Base-by-base conservation (phyloP, 2,797 vertebrate species). In the Eulemur mongoz region DNA sequence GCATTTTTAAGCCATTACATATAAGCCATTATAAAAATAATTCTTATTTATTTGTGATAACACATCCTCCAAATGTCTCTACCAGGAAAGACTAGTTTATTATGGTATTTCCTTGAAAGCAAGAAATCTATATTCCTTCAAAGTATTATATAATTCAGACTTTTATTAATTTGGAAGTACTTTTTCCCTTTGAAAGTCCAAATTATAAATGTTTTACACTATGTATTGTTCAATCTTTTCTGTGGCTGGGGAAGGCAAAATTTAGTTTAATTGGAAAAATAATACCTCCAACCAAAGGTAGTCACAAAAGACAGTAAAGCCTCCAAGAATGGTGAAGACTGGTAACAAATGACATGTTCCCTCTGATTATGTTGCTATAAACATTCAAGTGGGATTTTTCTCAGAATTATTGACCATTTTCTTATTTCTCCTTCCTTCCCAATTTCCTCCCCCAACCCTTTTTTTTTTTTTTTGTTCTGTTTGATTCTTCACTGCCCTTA, bases 241-340 rank as follows among this genome's bases (percentile, higher is more conserved):
- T 86, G 2, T 86, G 79, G 43, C 61, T 65, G 4, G 45, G 35
- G 32, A 79, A 92, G 45, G 63, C 45, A 95, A 85, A 40, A 61
- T 93, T 95, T 94, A 89, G n/a, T 87, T 89, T 84, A 65, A n/a
- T 72, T 91, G 35, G 67, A 93, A 93, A 90, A 83, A 92, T 59
- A 80, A 76, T 59, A 45, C 48, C 54, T 88, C 27, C 61, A 72
- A 78, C 32, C 45, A 96, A 91, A 79, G 25, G 23, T 57, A 45
- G 57, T 94, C 50, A 63, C 15, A 25, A 27, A 61, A 76, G 50
- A 89, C 61, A 93, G 23, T 27, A 54, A 93, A 43, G 32, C 38
- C 45, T 87, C 61, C 40, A 43, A 78, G 59, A 94, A 91, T 40
- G 27, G n/a, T 15, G 32, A 65, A 81, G n/a, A 43, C 4, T 78